Conservation (phyloP, 1,140 invertebrate genomes). For the Ceratosolen fusciceps region DNA sequence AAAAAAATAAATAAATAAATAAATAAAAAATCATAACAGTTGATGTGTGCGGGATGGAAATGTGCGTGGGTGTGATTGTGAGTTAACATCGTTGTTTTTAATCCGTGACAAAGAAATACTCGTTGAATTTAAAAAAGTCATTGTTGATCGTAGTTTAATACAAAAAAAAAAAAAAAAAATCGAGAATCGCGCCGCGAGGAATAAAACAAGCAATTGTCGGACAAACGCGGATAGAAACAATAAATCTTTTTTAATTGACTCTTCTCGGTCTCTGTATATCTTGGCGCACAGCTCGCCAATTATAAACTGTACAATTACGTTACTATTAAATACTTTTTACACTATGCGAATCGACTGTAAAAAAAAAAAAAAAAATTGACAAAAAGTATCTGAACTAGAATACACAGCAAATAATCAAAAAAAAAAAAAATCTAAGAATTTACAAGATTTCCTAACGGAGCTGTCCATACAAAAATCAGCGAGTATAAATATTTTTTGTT, state of each 20-base stretch:
- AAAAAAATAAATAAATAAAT: constrained; percentile 9
- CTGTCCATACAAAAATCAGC: neutral
- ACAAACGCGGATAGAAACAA: constrained; percentile 44
- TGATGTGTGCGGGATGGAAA: too few relatives aligned
- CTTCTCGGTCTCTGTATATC: constrained; percentile 8
- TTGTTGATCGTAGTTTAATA: constrained; percentile 17
- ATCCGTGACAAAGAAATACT: constrained; percentile 17
- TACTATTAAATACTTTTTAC: constrained; percentile 3
- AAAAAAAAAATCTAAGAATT: constrained; percentile 41
- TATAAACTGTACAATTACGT: constrained; percentile 25
- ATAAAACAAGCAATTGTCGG: constrained; percentile 33
- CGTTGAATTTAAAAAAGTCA: constrained; percentile 17
- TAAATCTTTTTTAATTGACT: constrained; percentile 17
- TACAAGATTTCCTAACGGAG: constrained; percentile 12
- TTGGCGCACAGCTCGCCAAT: constrained; percentile 16
- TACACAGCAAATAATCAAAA: constrained; percentile 27
- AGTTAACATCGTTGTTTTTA: constrained; percentile 13
- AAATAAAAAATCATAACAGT: too few relatives aligned
- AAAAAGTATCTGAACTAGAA: constrained; percentile 22
- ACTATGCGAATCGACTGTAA: constrained; percentile 21
- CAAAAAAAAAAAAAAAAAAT: too few relatives aligned
- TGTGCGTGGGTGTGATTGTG: too few relatives aligned
- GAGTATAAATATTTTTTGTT: constrained; percentile 16
- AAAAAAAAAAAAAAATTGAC: constrained; percentile 29
- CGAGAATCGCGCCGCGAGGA: constrained; percentile 16